Evolutionary conservation across 2,888 invertebrate genomes (phyloP), one percentile per base, ranked within the genome.

Genomic region (Drosophila barbarae): DNA sequence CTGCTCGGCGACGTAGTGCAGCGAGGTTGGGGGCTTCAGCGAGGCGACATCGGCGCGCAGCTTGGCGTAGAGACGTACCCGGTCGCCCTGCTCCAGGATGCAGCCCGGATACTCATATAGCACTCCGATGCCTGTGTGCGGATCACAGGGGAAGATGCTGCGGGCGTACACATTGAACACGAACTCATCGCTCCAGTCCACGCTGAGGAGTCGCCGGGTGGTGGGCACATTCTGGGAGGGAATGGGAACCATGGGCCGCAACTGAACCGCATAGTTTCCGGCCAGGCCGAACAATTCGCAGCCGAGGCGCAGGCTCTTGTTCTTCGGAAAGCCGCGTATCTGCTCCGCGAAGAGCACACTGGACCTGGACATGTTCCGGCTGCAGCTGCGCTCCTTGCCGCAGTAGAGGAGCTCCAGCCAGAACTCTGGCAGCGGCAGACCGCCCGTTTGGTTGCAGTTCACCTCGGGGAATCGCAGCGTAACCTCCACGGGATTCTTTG

Each of bases 31-130:
- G 10, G 94, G 93, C 61, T 92, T 92, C 34, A 93, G 87, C 0
- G 93, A 93, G 7, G 92, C 92, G 12, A 94, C 94, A 87, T 94
- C 93, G 8, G 93, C 93, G 49, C 93, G 89, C 18, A 95, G 91
- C 54, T 94, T 91, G 0, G 95, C 96, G 84, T 94, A 96, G 34
- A 96, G 92, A 6, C 96, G 91, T n/a, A 96, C 94, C 3, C 95
- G 90, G 88, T 95, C 95, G 0, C 94, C 94, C 3, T 92, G 91
- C 70, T 93, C 93, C 69, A 95, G 90, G 72, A 95, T 95, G 83
- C 96, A 96, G 52, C 93, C 92, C 0, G 96, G 96, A 89, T 96
- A 96, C 87, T 96, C 94, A 88, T 95, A 95, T 15, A 96, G 91
- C 8, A 95, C 95, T 0, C 94, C 92, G 13, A 96, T 92, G 0